Conservation (phyloP, 2,797 vertebrate genomes). For the Rhynchonycteris naso region DNA sequence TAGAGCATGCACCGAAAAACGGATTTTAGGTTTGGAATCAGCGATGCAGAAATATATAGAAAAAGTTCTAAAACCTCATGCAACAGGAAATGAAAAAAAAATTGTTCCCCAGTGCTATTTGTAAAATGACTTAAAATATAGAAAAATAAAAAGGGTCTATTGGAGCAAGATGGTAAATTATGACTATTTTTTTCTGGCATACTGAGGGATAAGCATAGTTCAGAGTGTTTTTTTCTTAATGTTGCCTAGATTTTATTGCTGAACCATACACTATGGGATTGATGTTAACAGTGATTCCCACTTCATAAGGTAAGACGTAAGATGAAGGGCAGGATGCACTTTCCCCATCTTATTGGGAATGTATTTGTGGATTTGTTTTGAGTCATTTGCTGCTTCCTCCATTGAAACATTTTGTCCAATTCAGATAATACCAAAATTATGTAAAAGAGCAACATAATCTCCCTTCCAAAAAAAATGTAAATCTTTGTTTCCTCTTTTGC, state of each 20-base stretch:
- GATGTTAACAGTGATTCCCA: conserved; percentile 31
- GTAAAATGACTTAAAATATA: conserved; percentile 29
- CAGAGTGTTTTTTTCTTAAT: conserved; percentile 29
- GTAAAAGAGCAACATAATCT: neutral
- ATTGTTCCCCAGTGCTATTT: too few species aligned
- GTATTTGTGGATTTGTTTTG: conserved; percentile 43
- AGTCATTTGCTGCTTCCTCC: conserved; percentile 1
- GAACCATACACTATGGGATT: conserved; percentile 19
- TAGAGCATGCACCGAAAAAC: too few species aligned
- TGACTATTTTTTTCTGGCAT: conserved; percentile 21
- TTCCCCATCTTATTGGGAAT: neutral
- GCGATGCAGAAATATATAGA: too few species aligned
- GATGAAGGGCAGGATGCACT: neutral
- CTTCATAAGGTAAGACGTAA: neutral
- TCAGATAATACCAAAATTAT: neutral
- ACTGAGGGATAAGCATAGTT: conserved; percentile 37
- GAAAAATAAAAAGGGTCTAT: neutral
- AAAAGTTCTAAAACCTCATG: too few species aligned
- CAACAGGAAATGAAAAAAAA: too few species aligned
- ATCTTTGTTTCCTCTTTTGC: neutral
- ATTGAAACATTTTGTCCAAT: conserved; percentile 9
- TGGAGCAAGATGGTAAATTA: conserved; percentile 1
- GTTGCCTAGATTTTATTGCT: conserved; percentile 60
- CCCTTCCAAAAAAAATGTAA: neutral
- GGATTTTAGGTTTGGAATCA: too few species aligned